Base-by-base conservation (phyloP, 2,888 invertebrate species). In the Hemicrepidius hirtus region DNA sequence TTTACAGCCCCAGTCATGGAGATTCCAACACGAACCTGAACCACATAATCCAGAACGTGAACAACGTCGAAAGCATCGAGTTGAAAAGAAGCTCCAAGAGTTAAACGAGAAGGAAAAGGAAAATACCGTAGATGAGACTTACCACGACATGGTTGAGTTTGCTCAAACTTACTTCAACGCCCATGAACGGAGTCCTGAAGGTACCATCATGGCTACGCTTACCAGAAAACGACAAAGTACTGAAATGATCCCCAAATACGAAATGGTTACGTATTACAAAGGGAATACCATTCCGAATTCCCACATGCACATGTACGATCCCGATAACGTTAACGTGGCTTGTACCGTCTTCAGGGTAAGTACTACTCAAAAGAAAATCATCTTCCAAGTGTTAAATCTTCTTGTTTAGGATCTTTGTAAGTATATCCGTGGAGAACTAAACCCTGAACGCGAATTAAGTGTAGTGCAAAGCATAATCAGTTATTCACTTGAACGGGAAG, bases 281-380 rank as follows among this genome's bases (percentile, higher is more conserved):
- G 94, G 93, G 49, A 94, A 94, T 81, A 92, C 93, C 70, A 97
- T 98, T 79, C 95, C 97, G 0, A 96, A 95, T 63, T 97, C 97
- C 0, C 97, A 97, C 86, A 94, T 98, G 81, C 97, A 97, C 82
- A 92, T 98, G 89, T 97, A 97, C 84, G 97, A 98, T 87, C 96
- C 97, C 0, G 97, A 97, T 84, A 97, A 97, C 85, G 92, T 97
- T 40, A 92, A 94, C 60, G 91, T 96, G 0, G 96, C 97, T 3
- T 96, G 97, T 82, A 93, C 91, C 76, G 94, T 97, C 76, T 98
- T 97, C 86, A 91, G 96, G 87, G 97, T 96, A 87, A 91, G 91
- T 86, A 3, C 35, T 16, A 3, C 1, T n/a, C n/a, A n/a, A n/a
- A n/a, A n/a, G n/a, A n/a, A 5, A 41, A 41, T 13, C 13, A 13